Evolutionary conservation across 2,888 invertebrate genomes (phyloP), one percentile per base, ranked within the genome.

Genomic region (Erebia palarica): DNA sequence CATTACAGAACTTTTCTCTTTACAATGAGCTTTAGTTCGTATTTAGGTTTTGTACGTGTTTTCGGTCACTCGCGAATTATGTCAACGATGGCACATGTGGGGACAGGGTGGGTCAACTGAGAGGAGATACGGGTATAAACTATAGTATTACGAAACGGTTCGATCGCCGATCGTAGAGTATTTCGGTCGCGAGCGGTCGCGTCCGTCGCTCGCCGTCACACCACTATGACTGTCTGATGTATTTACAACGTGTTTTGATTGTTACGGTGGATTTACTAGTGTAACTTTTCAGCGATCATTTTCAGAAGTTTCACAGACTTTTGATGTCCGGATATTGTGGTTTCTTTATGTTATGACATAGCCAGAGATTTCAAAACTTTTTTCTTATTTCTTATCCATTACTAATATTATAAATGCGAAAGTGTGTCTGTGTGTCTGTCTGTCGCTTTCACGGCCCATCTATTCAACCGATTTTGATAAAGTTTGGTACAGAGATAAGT

Each of bases 111-210:
- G 71, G 73, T 14, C 10, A 42, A 68, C 68, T 65, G 70, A 70
- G 65, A 51, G 70, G 71, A 75, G 61, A 61, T 72, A 72, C 74
- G 76, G 79, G 81, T 80, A 80, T 80, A 79, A 79, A 82, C 79
- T 75, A 81, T 81, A 80, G 81, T 81, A 84, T 87, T 87, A 86
- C 87, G 86, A 84, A 84, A 86, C 85, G 81, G 80, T 80, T 80
- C 76, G 77, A 74, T 77, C 77, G 78, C 68, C 75, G 77, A 70
- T 78, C 76, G 79, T 75, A 75, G 73, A 74, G 76, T 79, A 77
- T 79, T 78, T 78, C 78, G 75, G 76, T 77, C 79, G 79, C 80
- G 80, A 74, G 77, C 75, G 76, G 71, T 78, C 80, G 81, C 82
- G 83, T 82, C 80, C 82, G 81, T 73, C 80, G 82, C 77, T 73